Percentiles rank a stretch among this genome's conserved stretches.
Evolutionary conservation across 2,888 invertebrate species (phyloP).

Genomic region (Drosophila incognita): DNA sequence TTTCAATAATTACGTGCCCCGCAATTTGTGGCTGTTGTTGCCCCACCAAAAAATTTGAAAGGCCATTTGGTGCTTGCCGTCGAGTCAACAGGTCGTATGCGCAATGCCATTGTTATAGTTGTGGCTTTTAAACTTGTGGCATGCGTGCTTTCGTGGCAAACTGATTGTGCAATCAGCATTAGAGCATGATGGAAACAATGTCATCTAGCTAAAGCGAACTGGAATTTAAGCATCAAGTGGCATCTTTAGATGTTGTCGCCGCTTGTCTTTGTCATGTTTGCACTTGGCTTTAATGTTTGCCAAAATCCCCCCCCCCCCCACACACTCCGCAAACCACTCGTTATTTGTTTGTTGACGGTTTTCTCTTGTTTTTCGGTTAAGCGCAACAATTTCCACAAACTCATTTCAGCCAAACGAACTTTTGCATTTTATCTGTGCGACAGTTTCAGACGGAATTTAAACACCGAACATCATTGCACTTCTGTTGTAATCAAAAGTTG

Average conservation of each 20-base stretch:
- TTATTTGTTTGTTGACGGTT: conserved; percentile 5
- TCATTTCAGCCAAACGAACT: conserved; percentile 29
- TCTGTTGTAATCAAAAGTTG: conserved; percentile 47
- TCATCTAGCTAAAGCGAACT: conserved; percentile 24
- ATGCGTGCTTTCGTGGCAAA: conserved; percentile 20
- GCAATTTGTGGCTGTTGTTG: conserved; percentile 7
- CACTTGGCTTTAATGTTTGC: conserved; percentile 65
- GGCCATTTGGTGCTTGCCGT: conserved; percentile 2
- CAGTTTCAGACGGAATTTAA: conserved; percentile 22
- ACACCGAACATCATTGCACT: conserved; percentile 51
- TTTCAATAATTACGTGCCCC: conserved; percentile 40
- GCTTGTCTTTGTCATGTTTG: conserved; percentile 73
- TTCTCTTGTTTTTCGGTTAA: conserved; percentile 28
- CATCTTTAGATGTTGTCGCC: conserved; percentile 68
- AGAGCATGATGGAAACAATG: conserved; percentile 48
- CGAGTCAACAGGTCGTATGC: conserved; percentile 62
- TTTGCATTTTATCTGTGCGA: conserved; percentile 37
- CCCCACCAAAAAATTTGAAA: neutral
- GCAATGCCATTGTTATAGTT: conserved; percentile 29
- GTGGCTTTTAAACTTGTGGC: conserved; percentile 8
- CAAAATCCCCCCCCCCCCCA: rapidly evolving
- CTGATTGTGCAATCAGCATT: conserved; percentile 74
- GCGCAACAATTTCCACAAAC: conserved; percentile 46
- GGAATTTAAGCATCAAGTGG: conserved; percentile 67
- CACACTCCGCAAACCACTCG: neutral